These are phyloP conservation scores for Oreochromis niloticus DNA, from an alignment of 2,113 vertebrate species.

Conservation along the genomic window DNA sequence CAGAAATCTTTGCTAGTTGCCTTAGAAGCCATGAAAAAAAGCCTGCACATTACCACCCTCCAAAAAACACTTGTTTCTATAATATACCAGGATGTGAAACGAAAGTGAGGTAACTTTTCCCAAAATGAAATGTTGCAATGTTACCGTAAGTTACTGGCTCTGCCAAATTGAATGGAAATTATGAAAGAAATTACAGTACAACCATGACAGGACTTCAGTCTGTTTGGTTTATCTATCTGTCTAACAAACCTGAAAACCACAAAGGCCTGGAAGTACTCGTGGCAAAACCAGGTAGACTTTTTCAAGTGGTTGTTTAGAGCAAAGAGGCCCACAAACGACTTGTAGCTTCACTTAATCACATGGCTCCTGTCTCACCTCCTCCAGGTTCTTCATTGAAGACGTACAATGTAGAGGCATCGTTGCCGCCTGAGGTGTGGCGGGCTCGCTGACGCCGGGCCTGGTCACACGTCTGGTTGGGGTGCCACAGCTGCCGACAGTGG, in stretches of 20 bases:
- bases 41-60: neutral
- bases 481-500: constrained; percentile 86
- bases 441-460: constrained; percentile 75
- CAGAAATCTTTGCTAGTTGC: neutral
- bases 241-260: neutral
- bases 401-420: constrained; percentile 64
- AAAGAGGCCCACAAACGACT: neutral
- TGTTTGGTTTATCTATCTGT: neutral
- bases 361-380: constrained; percentile 53
- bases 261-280: neutral
- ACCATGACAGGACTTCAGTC: neutral
- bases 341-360: neutral
- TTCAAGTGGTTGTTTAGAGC: neutral
- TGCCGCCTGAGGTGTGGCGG: constrained; percentile 64
- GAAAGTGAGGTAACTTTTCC: neutral
- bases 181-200: neutral
- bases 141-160: neutral
- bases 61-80: neutral
- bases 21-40: neutral
- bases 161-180: neutral
- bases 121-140: neutral
- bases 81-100: neutral
- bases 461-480: constrained; percentile 79
- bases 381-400: constrained; percentile 73
- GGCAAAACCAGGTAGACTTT: neutral